These are phyloP conservation scores for Cephalotes varians DNA, from an alignment of 2,888 invertebrate species.

Conservation along the genomic window DNA sequence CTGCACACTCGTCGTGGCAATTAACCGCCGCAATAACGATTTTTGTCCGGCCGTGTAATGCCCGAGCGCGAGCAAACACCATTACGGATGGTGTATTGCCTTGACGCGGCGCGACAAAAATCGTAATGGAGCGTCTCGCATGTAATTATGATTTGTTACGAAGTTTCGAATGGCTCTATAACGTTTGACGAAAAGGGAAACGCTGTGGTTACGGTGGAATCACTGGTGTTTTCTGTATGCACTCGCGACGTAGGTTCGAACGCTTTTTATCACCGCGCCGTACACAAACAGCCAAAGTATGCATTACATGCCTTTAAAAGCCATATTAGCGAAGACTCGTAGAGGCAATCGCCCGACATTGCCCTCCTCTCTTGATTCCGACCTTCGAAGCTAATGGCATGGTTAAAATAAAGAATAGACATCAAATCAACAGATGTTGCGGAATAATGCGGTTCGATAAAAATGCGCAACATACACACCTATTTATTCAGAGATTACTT, in stretches of 20 bases:
- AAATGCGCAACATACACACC: neutral
- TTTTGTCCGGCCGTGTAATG: conserved; percentile 50
- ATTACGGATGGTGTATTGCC: conserved; percentile 22
- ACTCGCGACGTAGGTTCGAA: neutral
- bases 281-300: conserved; percentile 14
- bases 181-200: conserved; percentile 9
- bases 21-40: conserved; percentile 57
- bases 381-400: conserved; percentile 27
- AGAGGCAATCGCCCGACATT: conserved; percentile 4
- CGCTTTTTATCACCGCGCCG: conserved; percentile 5
- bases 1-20: conserved; percentile 57
- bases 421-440: neutral
- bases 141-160: conserved; percentile 54
- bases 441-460: neutral
- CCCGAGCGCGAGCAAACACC: conserved; percentile 31
- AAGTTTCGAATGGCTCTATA: conserved; percentile 45
- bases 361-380: neutral
- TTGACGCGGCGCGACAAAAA: conserved; percentile 48
- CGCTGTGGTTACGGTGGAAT: neutral
- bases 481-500: neutral
- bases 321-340: neutral
- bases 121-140: conserved; percentile 41
- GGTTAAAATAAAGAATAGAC: conserved; percentile 27
- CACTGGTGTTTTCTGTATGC: neutral
- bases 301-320: conserved; percentile 7